These are phyloP conservation scores for Carassius carassius DNA, from an alignment of 2,113 vertebrate genomes.

Conservation along the genomic window DNA sequence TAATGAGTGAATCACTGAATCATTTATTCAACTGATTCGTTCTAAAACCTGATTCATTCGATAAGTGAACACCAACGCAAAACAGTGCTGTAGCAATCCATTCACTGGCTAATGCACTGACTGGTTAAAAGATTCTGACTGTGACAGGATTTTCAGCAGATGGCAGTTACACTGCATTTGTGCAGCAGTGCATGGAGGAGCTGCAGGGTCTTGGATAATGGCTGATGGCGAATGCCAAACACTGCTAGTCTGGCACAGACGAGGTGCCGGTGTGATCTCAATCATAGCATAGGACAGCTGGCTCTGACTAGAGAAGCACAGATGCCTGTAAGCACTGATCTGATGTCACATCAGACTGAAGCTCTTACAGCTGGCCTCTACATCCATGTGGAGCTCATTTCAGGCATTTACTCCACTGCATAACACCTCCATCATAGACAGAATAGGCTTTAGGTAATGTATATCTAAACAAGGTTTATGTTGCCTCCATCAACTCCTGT, in stretches of 20 bases:
- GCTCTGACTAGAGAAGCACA: slow-evolving; percentile 18
- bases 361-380: not conserved
- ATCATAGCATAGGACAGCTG: slow-evolving; percentile 39
- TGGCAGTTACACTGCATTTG: slow-evolving; percentile 62
- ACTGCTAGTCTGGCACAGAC: slow-evolving; percentile 8
- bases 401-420: not conserved
- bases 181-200: slow-evolving; percentile 50
- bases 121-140: slow-evolving; percentile 64
- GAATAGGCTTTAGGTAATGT: not conserved
- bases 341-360: slow-evolving; percentile 14
- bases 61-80: too few species aligned
- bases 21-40: too few species aligned
- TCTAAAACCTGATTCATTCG: too few species aligned
- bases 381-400: not conserved
- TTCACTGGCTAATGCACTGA: slow-evolving; percentile 44
- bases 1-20: too few species aligned
- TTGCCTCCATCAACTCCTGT: not conserved
- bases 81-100: slow-evolving; percentile 15
- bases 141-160: slow-evolving; percentile 60
- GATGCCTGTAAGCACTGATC: slow-evolving; percentile 31
- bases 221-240: slow-evolving; percentile 36
- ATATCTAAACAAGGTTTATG: not conserved
- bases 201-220: slow-evolving; percentile 50
- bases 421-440: not conserved
- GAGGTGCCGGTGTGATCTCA: slow-evolving; percentile 31